Conservation (phyloP, 2,888 invertebrate species). For the Agrochola lota region DNA sequence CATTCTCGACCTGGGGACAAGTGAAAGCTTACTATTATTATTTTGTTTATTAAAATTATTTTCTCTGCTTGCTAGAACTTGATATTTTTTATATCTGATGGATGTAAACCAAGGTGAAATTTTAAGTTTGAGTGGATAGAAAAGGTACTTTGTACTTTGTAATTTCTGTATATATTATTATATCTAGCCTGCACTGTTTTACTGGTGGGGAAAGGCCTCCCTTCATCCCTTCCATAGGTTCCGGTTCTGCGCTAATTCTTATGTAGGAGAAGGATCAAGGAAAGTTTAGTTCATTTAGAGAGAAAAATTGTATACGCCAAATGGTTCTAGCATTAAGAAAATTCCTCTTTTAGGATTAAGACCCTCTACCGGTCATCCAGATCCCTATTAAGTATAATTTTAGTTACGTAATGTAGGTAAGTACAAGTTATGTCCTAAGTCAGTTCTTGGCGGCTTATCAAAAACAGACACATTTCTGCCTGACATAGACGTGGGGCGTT, state of each 20-base stretch:
- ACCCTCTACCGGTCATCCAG: background rate
- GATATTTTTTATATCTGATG: background rate
- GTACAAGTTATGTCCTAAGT: background rate
- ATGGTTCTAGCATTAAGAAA: background rate
- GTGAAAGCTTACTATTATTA: background rate
- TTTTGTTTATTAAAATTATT: background rate
- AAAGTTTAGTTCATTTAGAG: background rate
- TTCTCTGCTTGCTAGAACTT: background rate
- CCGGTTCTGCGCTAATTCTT: no score
- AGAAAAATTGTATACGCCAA: background rate
- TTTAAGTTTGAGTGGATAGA: background rate
- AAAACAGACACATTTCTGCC: constrained; percentile 3
- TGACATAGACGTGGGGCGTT: constrained; percentile 12
- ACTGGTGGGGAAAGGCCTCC: background rate
- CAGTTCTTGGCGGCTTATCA: constrained; percentile 1
- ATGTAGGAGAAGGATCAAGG: background rate
- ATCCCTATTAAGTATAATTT: background rate
- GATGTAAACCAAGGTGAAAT: background rate
- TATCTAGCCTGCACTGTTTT: background rate
- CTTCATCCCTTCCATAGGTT: background rate
- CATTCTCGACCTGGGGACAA: constrained; percentile 93
- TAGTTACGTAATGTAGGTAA: background rate
- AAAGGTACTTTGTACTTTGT: no score
- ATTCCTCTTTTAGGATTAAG: no score
- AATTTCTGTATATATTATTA: background rate